Evolutionary conservation across 2,113 vertebrate genomes (phyloP), one percentile per base, ranked within the genome.

Genomic region (Monarcha castaneiventris): DNA sequence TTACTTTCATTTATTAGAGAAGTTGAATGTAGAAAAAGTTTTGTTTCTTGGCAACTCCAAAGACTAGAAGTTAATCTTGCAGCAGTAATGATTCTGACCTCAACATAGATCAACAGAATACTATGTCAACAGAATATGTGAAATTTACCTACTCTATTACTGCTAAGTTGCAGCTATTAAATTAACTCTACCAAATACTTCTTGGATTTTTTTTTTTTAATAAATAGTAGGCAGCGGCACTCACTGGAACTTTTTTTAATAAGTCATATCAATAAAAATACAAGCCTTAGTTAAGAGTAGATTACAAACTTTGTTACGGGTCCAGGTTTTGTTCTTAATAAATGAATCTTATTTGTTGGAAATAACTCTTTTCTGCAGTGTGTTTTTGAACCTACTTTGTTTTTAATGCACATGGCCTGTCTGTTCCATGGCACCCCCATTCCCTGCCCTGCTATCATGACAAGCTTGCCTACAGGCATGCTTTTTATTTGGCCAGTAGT

Each of bases 401-500:
- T 75, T 87, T 35, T 44, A 58, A 43, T 6, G 7, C 23, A 76
- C 41, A 26, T 48, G 6, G 3, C 30, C 41, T 52, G 14, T 66
- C 44, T 68, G 16, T 86, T 6, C 37, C 7, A 4, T 3, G 4
- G 11, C 10, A 41, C 2, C 4, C 8, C 7, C 15, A 2, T 23
- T 29, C 11, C 15, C 14, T 61, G 10, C 5, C 10, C n/a, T 19
- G 33, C 2, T 72, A 30, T 46, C 11, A 13, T 6, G 12, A 25
- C 13, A 72, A 26, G 46, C 58, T 81, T 19, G 3, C 29, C 21
- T 22, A 32, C 52, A 56, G 22, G 16, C 16, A 16, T 37, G 8
- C 4, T 49, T 76, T 85, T 67, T 49, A 5, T 52, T 77, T 19
- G 15, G 4, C 26, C 8, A 43, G 22, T 52, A 58, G 30, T 30